Percentiles rank a stretch among this genome's conserved stretches.
phyloP scores from a whole-genome alignment of 2,888 invertebrate genomes.

The Mimas tiliae region DNA sequence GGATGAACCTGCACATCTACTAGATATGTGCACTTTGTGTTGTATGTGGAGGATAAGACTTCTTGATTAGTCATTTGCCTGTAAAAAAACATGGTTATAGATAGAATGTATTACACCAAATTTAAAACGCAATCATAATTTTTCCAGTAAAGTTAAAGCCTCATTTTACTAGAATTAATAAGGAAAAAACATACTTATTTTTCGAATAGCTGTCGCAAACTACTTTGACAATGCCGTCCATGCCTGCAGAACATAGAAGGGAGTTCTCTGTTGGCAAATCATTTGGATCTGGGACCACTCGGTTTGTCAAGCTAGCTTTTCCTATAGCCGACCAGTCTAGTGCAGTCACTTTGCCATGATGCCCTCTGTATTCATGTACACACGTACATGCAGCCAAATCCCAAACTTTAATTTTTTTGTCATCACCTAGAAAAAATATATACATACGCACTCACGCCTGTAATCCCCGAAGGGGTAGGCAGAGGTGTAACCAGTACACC shows the following conservation, averaged over 20 bases:
- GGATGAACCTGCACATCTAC: slow-evolving; percentile 80
- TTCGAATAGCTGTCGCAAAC: slow-evolving; percentile 85
- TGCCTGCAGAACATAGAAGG: slow-evolving; percentile 87
- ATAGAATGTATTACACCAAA: neutral
- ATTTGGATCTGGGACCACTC: slow-evolving; percentile 56
- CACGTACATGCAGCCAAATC: slow-evolving; percentile 87
- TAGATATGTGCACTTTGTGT: slow-evolving; percentile 78
- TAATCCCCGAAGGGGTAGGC: no score
- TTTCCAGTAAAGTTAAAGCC: neutral
- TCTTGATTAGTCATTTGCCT: slow-evolving; percentile 75
- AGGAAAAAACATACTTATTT: slow-evolving; percentile 68
- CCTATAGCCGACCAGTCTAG: slow-evolving; percentile 85
- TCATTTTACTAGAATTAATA: neutral
- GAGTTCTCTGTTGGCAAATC: slow-evolving; percentile 65
- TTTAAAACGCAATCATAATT: neutral
- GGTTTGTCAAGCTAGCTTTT: slow-evolving; percentile 66
- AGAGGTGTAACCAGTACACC: no score
- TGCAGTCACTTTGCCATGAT: slow-evolving; percentile 86
- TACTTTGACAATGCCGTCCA: slow-evolving; percentile 87
- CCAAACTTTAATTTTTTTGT: slow-evolving; percentile 89
- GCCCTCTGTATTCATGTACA: slow-evolving; percentile 87
- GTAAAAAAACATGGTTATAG: slow-evolving; percentile 36
- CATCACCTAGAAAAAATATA: slow-evolving; percentile 85
- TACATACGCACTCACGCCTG: no score
- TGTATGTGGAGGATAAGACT: slow-evolving; percentile 70